phyloP scores from a whole-genome alignment of 2,888 invertebrate genomes.

The Herminia tarsipennalis region DNA sequence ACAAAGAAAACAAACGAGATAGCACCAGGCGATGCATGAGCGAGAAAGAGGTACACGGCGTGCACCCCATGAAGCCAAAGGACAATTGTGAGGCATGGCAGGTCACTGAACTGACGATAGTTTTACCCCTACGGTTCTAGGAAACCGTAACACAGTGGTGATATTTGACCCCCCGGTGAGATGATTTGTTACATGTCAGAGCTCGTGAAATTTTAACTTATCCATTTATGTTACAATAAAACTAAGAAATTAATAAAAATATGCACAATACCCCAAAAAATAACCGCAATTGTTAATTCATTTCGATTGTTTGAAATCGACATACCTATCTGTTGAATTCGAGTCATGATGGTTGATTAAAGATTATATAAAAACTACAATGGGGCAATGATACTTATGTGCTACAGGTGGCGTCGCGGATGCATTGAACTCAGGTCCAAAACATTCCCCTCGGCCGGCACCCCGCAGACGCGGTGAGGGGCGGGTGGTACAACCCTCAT shows the following conservation, averaged over 20 bases:
- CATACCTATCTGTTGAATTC: too few species aligned
- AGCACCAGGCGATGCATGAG: slow-evolving; percentile 52
- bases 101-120: slow-evolving; percentile 76
- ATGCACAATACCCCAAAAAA: too few species aligned
- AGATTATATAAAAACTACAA: background rate
- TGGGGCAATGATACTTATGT: slow-evolving; percentile 11
- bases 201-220: too few species aligned
- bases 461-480: slow-evolving; percentile 31
- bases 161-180: slow-evolving; percentile 42
- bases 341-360: background rate
- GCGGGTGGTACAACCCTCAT: slow-evolving; percentile 57
- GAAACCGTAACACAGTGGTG: slow-evolving; percentile 44
- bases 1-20: slow-evolving; percentile 63
- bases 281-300: too few species aligned
- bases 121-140: slow-evolving; percentile 59
- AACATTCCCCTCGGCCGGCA: slow-evolving; percentile 59
- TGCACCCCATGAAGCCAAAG: slow-evolving; percentile 78
- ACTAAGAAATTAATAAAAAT: too few species aligned
- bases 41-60: slow-evolving; percentile 62
- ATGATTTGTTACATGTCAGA: too few species aligned
- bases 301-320: too few species aligned
- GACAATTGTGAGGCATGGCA: slow-evolving; percentile 63
- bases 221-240: too few species aligned
- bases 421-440: slow-evolving; percentile 70
- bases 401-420: slow-evolving; percentile 63